phyloP scores from a whole-genome alignment of 2,888 invertebrate species.

The Sympetrum striolatum region DNA sequence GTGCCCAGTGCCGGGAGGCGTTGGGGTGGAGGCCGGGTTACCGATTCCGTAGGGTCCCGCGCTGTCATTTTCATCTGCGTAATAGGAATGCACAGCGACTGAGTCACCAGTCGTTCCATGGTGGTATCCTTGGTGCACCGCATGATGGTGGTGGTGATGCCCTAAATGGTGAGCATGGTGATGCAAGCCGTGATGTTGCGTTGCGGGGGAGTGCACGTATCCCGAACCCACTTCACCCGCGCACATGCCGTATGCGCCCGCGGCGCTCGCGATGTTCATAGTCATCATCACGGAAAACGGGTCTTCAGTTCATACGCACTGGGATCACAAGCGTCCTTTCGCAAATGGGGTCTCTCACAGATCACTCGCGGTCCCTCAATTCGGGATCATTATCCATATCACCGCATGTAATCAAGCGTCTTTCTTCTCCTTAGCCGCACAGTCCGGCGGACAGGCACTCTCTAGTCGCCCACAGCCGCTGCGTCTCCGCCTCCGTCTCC shows the following conservation, averaged over 20 bases:
- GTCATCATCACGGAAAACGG: slow-evolving; percentile 16
- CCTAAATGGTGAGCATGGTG: slow-evolving; percentile 63
- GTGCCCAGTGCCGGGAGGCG: slow-evolving; percentile 54
- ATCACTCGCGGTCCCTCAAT: neutral
- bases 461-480: neutral
- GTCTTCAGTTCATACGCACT: neutral
- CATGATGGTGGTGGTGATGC: slow-evolving; percentile 50
- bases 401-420: neutral
- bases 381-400: neutral
- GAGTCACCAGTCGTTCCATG: slow-evolving; percentile 16
- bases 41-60: slow-evolving; percentile 8
- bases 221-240: slow-evolving; percentile 5
- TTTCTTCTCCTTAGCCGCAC: neutral
- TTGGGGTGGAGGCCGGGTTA: slow-evolving; percentile 54
- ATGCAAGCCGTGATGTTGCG: slow-evolving; percentile 55
- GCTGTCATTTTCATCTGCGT: neutral
- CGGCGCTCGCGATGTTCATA: slow-evolving; percentile 12
- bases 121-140: slow-evolving; percentile 27
- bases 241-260: slow-evolving; percentile 36
- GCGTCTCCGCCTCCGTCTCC: neutral
- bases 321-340: neutral
- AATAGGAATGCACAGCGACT: neutral
- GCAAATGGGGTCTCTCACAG: neutral
- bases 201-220: slow-evolving; percentile 46
- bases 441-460: neutral